Base-by-base conservation (phyloP, 2,113 vertebrate genomes). In the Heterotilapia buettikoferi region DNA sequence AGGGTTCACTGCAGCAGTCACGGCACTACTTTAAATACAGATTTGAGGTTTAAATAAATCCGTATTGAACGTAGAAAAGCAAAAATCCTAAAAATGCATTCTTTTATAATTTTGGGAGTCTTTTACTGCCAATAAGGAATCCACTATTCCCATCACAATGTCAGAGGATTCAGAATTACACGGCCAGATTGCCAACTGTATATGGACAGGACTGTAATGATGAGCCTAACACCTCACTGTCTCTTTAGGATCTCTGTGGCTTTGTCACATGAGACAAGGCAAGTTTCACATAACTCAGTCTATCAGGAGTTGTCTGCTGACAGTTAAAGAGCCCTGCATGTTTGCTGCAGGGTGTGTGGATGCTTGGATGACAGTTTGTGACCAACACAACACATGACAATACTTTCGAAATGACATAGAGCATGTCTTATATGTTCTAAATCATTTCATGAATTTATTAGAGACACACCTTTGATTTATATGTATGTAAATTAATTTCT, bases 311-410 rank as follows among this genome's bases (percentile, higher is more conserved):
- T 85, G 84, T 84, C 43, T 59, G 73, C 56, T 90, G 86, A 80
- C 57, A 29, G 61, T 86, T 84, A 43, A 90, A 88, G 86, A 79
- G 85, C 66, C 54, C 52, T 84, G 78, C 50, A 1, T 88, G 80
- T 80, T 57, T 85, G 84, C 33, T 18, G 10, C 50, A 26, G 29
- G 14, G 80, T 89, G 86, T 90, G 76, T 73, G 84, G 87, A 92
- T 92, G 82, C 84, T 88, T 92, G 79, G 73, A 29, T 92, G 87
- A 88, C 89, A 80, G 82, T 86, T 73, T 86, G 38, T 9, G 18
- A 66, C 21, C 40, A 79, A 88, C 88, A 13, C 73, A 54, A 84
- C 84, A 80, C 26, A 13, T 53, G 56, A 66, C 86, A 81, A 88
- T 86, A 2, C 43, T 78, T 50, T 21, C 19, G n/a, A 79, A 56